Evolutionary conservation across 2,888 invertebrate species (phyloP).

Genomic region (Allygus modestus): DNA sequence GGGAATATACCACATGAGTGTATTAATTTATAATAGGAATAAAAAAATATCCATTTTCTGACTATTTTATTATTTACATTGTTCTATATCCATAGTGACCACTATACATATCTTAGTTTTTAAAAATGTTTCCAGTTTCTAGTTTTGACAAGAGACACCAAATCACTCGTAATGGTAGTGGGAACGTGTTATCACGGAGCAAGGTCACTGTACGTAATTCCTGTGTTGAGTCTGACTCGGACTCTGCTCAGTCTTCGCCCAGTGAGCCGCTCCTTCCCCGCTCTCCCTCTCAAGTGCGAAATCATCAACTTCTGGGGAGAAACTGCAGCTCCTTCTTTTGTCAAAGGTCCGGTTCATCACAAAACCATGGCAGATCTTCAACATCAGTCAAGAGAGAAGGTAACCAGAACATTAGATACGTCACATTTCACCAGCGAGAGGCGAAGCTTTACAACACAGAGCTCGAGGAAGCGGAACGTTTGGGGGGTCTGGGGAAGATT

Average conservation of each 20-base stretch:
- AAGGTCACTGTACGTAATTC: background rate
- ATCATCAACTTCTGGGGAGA: background rate
- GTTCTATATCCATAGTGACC: background rate
- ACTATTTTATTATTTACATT: background rate
- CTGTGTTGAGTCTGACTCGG: background rate
- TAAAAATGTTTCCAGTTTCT: background rate
- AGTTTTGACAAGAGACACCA: background rate
- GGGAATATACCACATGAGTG: too few relatives aligned
- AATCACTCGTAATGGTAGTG: background rate
- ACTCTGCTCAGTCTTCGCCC: background rate
- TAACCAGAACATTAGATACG: background rate
- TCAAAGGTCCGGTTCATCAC: background rate
- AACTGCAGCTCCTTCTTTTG: background rate
- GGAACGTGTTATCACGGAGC: background rate
- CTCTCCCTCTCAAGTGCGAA: background rate
- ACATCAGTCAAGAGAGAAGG: background rate
- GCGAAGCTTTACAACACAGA: constrained; percentile 12
- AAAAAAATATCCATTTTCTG: too few relatives aligned
- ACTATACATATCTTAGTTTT: background rate
- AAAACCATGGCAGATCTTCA: background rate
- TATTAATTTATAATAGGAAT: too few relatives aligned
- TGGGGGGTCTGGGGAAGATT: background rate
- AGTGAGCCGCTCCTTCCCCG: background rate
- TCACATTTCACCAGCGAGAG: background rate
- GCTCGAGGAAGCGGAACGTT: background rate